Base-by-base conservation (phyloP, 1,140 invertebrate species). In the Heliconius melpomene region DNA sequence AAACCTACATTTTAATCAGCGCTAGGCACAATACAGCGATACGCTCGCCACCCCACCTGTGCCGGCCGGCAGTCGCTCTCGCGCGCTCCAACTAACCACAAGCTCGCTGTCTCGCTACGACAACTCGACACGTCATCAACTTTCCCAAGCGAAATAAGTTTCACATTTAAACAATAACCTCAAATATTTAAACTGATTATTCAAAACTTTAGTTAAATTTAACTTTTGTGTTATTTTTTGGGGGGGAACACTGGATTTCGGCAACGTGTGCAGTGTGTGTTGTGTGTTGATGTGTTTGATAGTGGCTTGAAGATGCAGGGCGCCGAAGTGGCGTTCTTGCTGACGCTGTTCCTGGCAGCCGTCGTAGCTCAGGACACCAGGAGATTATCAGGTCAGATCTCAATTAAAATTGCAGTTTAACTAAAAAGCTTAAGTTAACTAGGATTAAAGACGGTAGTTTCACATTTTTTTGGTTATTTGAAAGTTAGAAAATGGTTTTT, bases 291-390 rank as follows among this genome's bases (percentile, higher is more conserved):
- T 94, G 91, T 91, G 91, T 86, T 87, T 84, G 83, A 81, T 81
- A 83, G 88, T 89, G 87, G 83, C 87, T 84, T 90, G 82, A 91
- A 87, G 79, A 93, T 94, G 92, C 87, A 89, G 90, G 87, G 90
- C 90, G 92, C 91, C 91, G 84, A 87, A 82, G 83, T 85, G 92
- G 92, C 90, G 90, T 94, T 88, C 90, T 92, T 91, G 82, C 87
- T 92, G 74, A 83, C 88, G 71, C 77, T 91, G 87, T 78, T 93
- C 85, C 88, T 83, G 23, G 85, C 86, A n/a, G 87, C 81, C 52
- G 89, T 84, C 74, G 88, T 88, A 50, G 90, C 89, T 70, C 87
- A 90, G 78, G 90, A 93, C 87, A 91, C 90, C 77, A 89, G 90
- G 82, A 89, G 91, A 84, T 86, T 94, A 91, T 89, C 92, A 94